A percentile compares a stretch with the other conserved stretches of the same genome.
These are phyloP conservation scores for Drosophila lini DNA, from an alignment of 1,140 invertebrate species.

Conservation along the genomic window DNA sequence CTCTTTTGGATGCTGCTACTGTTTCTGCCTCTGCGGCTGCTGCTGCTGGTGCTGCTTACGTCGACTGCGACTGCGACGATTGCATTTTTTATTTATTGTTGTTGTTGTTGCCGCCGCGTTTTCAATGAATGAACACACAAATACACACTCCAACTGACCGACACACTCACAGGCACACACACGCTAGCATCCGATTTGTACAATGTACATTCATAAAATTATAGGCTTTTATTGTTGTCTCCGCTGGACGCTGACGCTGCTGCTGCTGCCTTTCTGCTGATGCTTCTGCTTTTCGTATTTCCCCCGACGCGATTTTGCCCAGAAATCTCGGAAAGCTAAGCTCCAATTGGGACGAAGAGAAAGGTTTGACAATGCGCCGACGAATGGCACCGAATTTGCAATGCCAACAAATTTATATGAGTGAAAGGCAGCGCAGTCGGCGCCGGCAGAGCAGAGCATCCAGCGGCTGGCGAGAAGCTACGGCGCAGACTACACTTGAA, in stretches of 20 bases:
- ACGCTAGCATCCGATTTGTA: conserved; percentile 51
- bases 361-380: conserved; percentile 76
- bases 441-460: conserved; percentile 45
- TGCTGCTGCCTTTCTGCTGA: conserved; percentile 25
- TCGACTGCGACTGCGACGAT: conserved; percentile 46
- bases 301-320: conserved; percentile 13
- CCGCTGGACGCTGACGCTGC: conserved; percentile 32
- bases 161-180: conserved; percentile 28
- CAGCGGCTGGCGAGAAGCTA: conserved; percentile 12
- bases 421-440: conserved; percentile 79
- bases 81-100: conserved; percentile 70
- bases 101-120: conserved; percentile 47
- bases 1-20: conserved; percentile 43
- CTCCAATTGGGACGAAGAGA: conserved; percentile 64
- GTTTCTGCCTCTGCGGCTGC: conserved; percentile 24
- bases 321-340: conserved; percentile 31
- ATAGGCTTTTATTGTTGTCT: conserved; percentile 59
- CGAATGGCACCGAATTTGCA: conserved; percentile 82
- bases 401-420: conserved; percentile 83
- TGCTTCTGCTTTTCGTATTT: conserved; percentile 22
- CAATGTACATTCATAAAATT: conserved; percentile 71
- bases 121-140: conserved; percentile 72
- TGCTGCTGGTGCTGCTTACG: conserved; percentile 29
- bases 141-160: conserved; percentile 20
- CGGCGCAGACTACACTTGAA: conserved; percentile 12